Conservation (phyloP, 2,797 vertebrate genomes). For the Antrozous pallidus region DNA sequence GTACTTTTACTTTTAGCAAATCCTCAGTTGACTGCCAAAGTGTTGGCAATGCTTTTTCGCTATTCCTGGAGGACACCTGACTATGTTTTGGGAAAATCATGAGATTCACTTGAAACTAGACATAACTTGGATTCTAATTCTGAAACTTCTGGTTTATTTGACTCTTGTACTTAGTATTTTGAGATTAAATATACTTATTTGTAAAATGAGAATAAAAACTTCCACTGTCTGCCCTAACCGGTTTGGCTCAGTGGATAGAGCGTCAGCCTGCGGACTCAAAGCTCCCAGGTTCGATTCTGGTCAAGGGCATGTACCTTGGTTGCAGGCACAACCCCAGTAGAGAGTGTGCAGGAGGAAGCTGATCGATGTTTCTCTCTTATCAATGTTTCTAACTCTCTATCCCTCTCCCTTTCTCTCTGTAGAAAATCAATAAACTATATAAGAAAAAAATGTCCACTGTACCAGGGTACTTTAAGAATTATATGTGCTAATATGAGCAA, state of each 20-base stretch:
- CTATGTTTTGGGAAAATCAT: neutral
- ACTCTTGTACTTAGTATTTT: neutral
- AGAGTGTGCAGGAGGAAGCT: no score
- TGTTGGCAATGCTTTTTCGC: neutral
- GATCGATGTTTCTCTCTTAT: no score
- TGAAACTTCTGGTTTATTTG: neutral
- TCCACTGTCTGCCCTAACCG: neutral
- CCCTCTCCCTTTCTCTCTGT: no score
- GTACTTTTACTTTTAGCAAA: neutral
- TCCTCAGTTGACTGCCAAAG: neutral
- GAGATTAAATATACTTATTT: neutral
- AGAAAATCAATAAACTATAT: neutral
- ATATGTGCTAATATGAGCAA: neutral
- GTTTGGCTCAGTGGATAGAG: no score
- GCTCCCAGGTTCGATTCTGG: no score
- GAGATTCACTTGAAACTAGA: conserved; percentile 3
- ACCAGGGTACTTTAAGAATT: neutral
- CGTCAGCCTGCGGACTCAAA: no score
- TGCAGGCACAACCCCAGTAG: no score
- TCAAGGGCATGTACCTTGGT: no score
- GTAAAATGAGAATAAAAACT: neutral
- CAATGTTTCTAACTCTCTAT: no score
- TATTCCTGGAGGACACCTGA: neutral
- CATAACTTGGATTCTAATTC: neutral
- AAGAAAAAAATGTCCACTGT: neutral